Evolutionary conservation across 2,113 vertebrate species (phyloP).

Genomic region (Tychaedon coryphoeus): DNA sequence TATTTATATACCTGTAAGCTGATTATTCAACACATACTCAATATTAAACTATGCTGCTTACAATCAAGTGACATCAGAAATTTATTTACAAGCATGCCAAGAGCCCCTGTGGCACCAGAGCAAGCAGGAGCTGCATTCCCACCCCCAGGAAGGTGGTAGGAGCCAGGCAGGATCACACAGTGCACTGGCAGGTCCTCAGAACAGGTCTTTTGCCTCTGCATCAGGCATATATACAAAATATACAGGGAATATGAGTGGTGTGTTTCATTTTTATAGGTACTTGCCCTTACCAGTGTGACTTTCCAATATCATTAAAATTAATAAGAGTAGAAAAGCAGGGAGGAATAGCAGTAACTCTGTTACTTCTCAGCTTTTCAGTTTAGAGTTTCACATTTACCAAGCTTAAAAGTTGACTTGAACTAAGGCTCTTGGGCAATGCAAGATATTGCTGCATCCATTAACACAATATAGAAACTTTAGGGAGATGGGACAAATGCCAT

Average conservation of each 20-base stretch:
- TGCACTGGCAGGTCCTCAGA: rapidly evolving
- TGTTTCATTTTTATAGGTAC: background rate
- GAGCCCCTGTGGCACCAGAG: background rate
- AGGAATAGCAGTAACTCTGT: background rate
- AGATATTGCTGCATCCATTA: background rate
- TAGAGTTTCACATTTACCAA: background rate
- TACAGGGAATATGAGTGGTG: background rate
- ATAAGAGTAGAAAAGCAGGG: background rate
- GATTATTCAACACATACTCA: background rate
- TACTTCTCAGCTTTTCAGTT: background rate
- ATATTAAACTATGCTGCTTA: background rate
- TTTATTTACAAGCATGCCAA: background rate
- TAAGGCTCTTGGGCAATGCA: background rate
- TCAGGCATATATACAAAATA: background rate
- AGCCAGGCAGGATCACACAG: background rate
- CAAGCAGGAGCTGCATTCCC: background rate
- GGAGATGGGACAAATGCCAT: background rate
- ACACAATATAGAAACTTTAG: background rate
- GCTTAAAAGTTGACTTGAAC: background rate
- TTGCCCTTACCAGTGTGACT: background rate
- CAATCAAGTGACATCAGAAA: background rate
- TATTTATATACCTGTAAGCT: background rate
- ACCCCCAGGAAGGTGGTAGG: background rate
- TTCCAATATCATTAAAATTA: background rate
- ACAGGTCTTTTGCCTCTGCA: background rate